phyloP scores from a whole-genome alignment of 2,113 vertebrate species.

The Mesocricetus auratus region DNA sequence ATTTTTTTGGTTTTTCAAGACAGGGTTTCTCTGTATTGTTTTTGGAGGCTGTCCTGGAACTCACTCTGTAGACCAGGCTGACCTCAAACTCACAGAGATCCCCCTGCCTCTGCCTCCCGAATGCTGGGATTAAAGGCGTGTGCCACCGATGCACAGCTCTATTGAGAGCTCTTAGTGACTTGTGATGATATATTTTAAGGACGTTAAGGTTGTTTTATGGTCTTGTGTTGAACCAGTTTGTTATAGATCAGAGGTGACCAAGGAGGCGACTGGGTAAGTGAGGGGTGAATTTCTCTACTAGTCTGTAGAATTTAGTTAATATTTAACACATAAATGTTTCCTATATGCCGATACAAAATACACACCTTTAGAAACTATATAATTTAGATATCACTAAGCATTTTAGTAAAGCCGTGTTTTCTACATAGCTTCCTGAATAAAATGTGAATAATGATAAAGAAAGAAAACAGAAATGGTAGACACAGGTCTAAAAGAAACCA shows the following conservation, averaged over 20 bases:
- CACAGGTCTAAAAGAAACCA: neutral
- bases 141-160: no score
- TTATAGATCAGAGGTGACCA: neutral
- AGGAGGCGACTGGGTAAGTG: fast-evolving
- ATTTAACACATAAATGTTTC: neutral
- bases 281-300: neutral
- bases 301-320: neutral
- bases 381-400: neutral
- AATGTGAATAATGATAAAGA: neutral
- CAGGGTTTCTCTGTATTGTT: no score
- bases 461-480: neutral
- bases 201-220: neutral
- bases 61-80: no score
- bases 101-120: no score
- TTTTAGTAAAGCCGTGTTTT: neutral
- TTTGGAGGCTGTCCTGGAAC: no score
- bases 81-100: no score
- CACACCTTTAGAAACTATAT: neutral
- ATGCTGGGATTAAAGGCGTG: no score
- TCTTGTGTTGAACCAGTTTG: neutral
- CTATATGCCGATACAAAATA: neutral
- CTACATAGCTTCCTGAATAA: neutral
- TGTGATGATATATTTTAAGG: neutral
- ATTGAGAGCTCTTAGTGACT: neutral
- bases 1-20: no score